phyloP scores from a whole-genome alignment of 2,888 invertebrate genomes.

The Rambutsinella grinnellia region DNA sequence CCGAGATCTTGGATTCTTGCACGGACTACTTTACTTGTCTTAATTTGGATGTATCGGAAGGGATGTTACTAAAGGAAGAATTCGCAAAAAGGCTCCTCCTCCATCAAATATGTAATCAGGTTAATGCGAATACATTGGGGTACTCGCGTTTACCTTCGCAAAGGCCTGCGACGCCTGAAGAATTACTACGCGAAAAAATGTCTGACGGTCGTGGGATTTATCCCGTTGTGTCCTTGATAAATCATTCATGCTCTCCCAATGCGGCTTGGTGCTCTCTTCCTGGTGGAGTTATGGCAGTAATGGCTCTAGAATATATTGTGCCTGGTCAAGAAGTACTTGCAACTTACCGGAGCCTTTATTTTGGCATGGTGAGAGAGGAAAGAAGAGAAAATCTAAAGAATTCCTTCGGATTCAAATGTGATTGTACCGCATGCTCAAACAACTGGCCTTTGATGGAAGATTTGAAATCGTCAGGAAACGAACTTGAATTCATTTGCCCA shows the following conservation, averaged over 20 bases:
- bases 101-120: constrained; percentile 85
- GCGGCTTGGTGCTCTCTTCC: constrained; percentile 75
- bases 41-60: constrained; percentile 68
- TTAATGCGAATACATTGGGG: constrained; percentile 86
- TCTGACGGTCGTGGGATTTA: too few relatives aligned
- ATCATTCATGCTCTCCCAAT: constrained; percentile 91
- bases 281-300: constrained; percentile 70
- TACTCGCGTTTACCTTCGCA: constrained; percentile 69
- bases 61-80: constrained; percentile 70
- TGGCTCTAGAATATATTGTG: constrained; percentile 78
- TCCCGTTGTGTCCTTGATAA: constrained; percentile 83
- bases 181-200: too few relatives aligned
- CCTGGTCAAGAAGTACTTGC: constrained; percentile 80
- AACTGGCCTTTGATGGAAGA: constrained; percentile 83
- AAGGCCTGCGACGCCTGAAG: too few relatives aligned
- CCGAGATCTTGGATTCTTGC: constrained; percentile 74
- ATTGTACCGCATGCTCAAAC: constrained; percentile 80
- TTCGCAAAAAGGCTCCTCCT: constrained; percentile 78
- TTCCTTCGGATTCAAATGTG: constrained; percentile 86
- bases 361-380: constrained; percentile 73
- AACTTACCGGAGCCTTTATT: constrained; percentile 86
- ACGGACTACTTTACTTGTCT: constrained; percentile 73
- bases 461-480: too few relatives aligned
- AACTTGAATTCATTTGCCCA: too few relatives aligned
- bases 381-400: constrained; percentile 76